Evolutionary conservation across 2,888 invertebrate genomes (phyloP), one percentile per base, ranked within the genome.

Genomic region (Hartigia nigra): DNA sequence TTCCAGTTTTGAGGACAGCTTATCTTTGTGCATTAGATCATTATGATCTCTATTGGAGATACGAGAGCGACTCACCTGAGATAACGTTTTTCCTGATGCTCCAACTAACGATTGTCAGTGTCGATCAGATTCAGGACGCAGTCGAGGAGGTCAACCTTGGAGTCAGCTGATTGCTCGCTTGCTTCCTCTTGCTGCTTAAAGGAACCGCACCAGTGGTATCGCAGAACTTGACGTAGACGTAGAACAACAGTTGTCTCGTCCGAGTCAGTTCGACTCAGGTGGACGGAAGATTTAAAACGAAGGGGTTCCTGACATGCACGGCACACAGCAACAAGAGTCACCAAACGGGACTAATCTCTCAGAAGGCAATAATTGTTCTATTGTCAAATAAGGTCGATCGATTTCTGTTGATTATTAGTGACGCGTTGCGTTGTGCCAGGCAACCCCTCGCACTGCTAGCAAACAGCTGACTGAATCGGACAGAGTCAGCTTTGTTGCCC

Each of bases 131-230:
- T 23, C 5, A 23, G 39, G 23, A 55, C 23, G 23, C 23, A 72
- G 72, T 31, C 12, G 72, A 14, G 31, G 5, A 32, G 31, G 12
- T 12, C 31, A 72, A 72, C 31, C 31, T 31, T 72, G 72, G 72
- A 72, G 72, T 72, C 72, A 72, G 72, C 72, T 72, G 72, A 31
- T 72, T 72, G 72, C 72, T 70, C 72, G 72, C 72, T 72, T 32
- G 72, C 31, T 55, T 37, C 37, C 12, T 12, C 37, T 12, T 2
- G 39, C 14, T 23, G 23, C 5, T 23, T 55, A 55, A 55, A 2
- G 39, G 23, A 55, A 55, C 39, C 23, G 39, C 39, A 55, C 39
- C 39, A 55, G 2, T 55, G 39, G 23, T 55, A 55, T 23, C 39
- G 39, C 5, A 55, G 39, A 55, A 55, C 39, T 55, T 55, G 39